Percentiles rank a stretch among this genome's conserved stretches.
phyloP scores from a whole-genome alignment of 2,113 vertebrate genomes.

The Neodontobutis hainanensis region DNA sequence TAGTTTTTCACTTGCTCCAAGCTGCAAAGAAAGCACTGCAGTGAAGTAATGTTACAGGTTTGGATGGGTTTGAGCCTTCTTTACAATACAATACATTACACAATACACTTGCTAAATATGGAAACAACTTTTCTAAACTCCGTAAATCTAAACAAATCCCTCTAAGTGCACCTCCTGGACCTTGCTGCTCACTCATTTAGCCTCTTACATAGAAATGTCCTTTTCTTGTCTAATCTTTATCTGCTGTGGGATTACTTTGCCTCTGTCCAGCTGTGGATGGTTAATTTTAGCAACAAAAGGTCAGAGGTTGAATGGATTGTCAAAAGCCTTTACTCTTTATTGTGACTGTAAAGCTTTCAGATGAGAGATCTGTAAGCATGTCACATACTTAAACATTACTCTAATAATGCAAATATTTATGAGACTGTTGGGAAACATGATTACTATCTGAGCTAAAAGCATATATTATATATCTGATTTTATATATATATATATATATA shows the following conservation, averaged over 20 bases:
- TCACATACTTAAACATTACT: background rate
- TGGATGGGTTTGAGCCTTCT: too few species aligned
- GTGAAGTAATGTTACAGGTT: too few species aligned
- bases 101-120: background rate
- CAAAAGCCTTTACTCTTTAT: background rate
- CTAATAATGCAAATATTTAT: too few species aligned
- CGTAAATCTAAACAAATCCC: constrained; percentile 50
- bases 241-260: constrained; percentile 42
- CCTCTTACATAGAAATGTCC: constrained; percentile 17
- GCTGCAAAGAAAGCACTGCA: constrained; percentile 16
- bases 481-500: too few species aligned
- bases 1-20: constrained; percentile 13
- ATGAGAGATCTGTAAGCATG: background rate
- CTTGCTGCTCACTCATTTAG: constrained; percentile 7
- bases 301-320: constrained; percentile 14
- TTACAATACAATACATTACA: too few species aligned
- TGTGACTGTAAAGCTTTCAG: background rate
- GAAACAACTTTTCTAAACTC: background rate
- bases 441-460: too few species aligned
- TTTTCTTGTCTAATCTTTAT: constrained; percentile 49
- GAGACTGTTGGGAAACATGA: too few species aligned
- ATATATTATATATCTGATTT: too few species aligned
- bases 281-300: constrained; percentile 44
- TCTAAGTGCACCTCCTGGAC: constrained; percentile 25
- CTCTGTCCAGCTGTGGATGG: constrained; percentile 28